Conservation (phyloP, 1,140 invertebrate species). For the Hermatobates lingyangjiaoensis region DNA sequence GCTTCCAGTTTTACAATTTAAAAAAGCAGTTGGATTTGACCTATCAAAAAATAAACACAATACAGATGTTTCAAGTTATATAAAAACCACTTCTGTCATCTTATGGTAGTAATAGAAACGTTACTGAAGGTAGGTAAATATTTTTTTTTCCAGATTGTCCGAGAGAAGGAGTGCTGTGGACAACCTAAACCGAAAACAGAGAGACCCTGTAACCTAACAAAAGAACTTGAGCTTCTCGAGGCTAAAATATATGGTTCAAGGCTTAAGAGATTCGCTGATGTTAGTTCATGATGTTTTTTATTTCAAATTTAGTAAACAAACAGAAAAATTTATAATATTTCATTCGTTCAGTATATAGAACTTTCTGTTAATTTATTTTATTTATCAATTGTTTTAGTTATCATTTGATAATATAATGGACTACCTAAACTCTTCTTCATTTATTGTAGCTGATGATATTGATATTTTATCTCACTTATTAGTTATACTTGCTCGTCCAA, state of each 20-base stretch:
- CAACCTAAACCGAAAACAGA: conserved; percentile 6
- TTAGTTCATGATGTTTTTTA: neutral
- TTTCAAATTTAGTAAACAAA: neutral
- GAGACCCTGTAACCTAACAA: conserved; percentile 4
- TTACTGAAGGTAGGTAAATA: neutral
- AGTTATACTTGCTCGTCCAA: too few species aligned
- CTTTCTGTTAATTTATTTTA: neutral
- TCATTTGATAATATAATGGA: neutral
- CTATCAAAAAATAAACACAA: too few species aligned
- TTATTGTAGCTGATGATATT: too few species aligned
- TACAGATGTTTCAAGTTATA: too few species aligned
- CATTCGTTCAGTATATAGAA: neutral
- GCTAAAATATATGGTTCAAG: neutral
- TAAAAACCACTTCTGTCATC: too few species aligned
- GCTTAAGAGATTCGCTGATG: neutral
- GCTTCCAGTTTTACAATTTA: too few species aligned
- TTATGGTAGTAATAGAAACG: neutral
- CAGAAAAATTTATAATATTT: neutral
- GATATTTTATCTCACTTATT: too few species aligned
- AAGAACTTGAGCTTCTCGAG: neutral
- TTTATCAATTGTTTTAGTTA: neutral
- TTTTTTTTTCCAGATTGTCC: conserved; percentile 6
- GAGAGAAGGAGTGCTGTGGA: conserved; percentile 6
- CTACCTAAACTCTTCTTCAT: too few species aligned
- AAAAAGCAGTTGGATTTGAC: too few species aligned